phyloP scores from a whole-genome alignment of 2,888 invertebrate genomes.

The Acleris emargana region DNA sequence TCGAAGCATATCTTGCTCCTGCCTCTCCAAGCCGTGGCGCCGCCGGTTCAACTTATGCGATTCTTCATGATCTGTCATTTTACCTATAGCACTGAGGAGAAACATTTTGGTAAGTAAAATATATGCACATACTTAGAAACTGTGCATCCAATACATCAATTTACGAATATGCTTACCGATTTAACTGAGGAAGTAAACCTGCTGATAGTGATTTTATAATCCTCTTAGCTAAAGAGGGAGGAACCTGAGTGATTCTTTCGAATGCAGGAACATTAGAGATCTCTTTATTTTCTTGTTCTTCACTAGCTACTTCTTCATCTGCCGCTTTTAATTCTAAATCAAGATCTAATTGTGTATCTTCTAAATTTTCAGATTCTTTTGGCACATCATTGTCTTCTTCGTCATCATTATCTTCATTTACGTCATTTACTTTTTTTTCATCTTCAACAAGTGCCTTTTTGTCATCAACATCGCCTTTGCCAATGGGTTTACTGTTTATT shows the following conservation, averaged over 20 bases:
- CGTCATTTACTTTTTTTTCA: slow-evolving; percentile 36
- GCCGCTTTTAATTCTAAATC: slow-evolving; percentile 65
- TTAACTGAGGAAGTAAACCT: slow-evolving; percentile 91
- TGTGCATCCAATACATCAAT: too few species aligned
- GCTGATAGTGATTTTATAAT: slow-evolving; percentile 88
- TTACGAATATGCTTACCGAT: slow-evolving; percentile 74
- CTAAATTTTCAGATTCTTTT: slow-evolving; percentile 44
- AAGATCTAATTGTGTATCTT: slow-evolving; percentile 52
- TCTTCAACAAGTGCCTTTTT: slow-evolving; percentile 46
- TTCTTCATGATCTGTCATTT: slow-evolving; percentile 87
- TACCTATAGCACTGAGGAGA: slow-evolving; percentile 66
- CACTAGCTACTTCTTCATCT: slow-evolving; percentile 66
- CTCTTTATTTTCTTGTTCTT: slow-evolving; percentile 58
- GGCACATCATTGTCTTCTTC: slow-evolving; percentile 46
- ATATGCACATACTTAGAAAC: too few species aligned
- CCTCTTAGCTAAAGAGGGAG: slow-evolving; percentile 88
- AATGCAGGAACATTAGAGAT: slow-evolving; percentile 61
- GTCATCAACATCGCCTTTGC: slow-evolving; percentile 46
- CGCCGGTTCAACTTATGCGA: slow-evolving; percentile 91
- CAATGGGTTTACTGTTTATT: slow-evolving; percentile 41
- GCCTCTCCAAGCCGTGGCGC: slow-evolving; percentile 87
- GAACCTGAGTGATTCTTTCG: slow-evolving; percentile 81
- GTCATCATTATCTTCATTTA: slow-evolving; percentile 40
- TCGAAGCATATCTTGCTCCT: slow-evolving; percentile 94
- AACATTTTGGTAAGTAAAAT: slow-evolving; percentile 1